These are phyloP conservation scores for Zonitis immaculata DNA, from an alignment of 2,888 invertebrate genomes.

Conservation along the genomic window DNA sequence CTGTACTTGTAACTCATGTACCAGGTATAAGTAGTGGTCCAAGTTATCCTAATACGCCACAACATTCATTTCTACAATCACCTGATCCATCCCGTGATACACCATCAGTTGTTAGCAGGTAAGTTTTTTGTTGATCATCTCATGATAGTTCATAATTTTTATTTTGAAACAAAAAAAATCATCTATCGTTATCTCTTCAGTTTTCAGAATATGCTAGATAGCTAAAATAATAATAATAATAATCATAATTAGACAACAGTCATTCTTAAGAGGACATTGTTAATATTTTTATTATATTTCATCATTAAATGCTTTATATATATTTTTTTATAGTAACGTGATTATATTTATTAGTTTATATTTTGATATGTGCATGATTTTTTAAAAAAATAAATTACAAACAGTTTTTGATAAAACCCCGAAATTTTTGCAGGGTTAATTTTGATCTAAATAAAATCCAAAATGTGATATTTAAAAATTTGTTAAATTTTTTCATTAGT, in stretches of 20 bases:
- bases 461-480: not conserved
- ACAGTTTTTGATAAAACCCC: not conserved
- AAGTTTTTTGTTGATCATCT: constrained; percentile 34
- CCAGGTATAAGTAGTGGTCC: constrained; percentile 59
- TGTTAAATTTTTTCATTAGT: not conserved
- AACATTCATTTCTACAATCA: constrained; percentile 62
- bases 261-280: not conserved
- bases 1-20: constrained; percentile 76
- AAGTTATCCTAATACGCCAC: constrained; percentile 63
- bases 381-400: too few species aligned
- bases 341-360: not conserved
- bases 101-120: constrained; percentile 74
- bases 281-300: constrained; percentile 7
- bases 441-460: not conserved
- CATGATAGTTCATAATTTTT: not conserved
- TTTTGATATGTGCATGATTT: not conserved
- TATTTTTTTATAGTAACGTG: not conserved
- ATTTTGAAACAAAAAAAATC: not conserved
- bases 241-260: not conserved
- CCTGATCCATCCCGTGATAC: constrained; percentile 73
- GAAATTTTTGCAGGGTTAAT: not conserved
- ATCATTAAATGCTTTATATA: constrained; percentile 13
- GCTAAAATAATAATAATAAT: constrained; percentile 29
- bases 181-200: constrained; percentile 29
- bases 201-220: constrained; percentile 46